These are phyloP conservation scores for Microtus obscurus DNA, from an alignment of 2,797 vertebrate genomes.

Conservation along the genomic window DNA sequence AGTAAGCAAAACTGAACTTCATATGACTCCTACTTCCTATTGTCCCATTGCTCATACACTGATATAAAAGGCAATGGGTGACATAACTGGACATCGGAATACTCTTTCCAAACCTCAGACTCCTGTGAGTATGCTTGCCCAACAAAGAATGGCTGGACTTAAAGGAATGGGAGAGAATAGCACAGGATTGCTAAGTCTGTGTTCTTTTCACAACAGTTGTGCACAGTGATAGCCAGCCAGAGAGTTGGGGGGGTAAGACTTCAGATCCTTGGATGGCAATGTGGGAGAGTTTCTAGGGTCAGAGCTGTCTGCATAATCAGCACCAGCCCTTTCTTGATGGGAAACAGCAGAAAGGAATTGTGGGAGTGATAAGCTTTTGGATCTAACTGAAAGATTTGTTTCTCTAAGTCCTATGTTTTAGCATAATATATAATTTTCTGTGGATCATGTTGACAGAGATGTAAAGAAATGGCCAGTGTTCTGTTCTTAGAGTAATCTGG, in stretches of 20 bases:
- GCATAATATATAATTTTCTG: background rate
- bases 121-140: background rate
- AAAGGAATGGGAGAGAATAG: background rate
- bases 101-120: slow-evolving; percentile 23
- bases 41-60: background rate
- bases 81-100: background rate
- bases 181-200: background rate
- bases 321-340: background rate
- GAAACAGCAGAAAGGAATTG: background rate
- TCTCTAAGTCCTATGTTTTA: background rate
- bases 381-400: background rate
- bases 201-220: background rate
- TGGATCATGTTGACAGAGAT: background rate
- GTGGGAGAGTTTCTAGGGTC: background rate
- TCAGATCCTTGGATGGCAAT: background rate
- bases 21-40: background rate
- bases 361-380: background rate
- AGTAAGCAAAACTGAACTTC: background rate
- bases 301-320: background rate
- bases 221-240: background rate
- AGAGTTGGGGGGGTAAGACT: background rate
- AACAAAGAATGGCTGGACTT: slow-evolving; percentile 15
- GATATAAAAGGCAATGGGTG: background rate
- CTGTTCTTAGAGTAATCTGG: background rate
- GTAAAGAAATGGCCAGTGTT: background rate